Evolutionary conservation across 2,113 vertebrate genomes (phyloP).

Genomic region (Notechis scutatus): DNA sequence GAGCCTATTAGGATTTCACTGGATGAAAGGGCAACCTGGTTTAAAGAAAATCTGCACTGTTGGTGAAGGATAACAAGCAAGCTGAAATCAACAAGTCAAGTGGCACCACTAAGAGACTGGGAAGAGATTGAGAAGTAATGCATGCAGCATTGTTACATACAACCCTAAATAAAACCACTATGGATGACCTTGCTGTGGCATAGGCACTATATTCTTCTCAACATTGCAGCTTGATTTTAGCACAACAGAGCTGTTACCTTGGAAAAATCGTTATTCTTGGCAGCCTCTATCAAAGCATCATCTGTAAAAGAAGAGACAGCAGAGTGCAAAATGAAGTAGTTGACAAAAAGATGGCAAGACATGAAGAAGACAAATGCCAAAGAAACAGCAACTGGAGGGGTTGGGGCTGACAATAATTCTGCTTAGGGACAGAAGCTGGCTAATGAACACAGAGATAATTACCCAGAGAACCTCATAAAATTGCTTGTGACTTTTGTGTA

Average conservation of each 20-base stretch:
- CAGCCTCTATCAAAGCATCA: slow-evolving; percentile 81
- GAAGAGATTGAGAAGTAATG: not conserved
- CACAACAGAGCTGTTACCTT: slow-evolving; percentile 67
- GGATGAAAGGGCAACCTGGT: not conserved
- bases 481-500: not conserved
- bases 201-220: not conserved
- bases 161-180: not conserved
- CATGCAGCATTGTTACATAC: not conserved
- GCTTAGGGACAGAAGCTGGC: not conserved
- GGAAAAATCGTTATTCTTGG: slow-evolving; percentile 81
- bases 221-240: not conserved
- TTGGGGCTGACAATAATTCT: not conserved
- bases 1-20: slow-evolving; percentile 7
- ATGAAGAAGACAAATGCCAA: not conserved
- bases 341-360: not conserved
- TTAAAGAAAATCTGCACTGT: slow-evolving; percentile 8
- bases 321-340: slow-evolving; percentile 32
- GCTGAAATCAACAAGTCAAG: accelerated
- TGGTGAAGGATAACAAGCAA: not conserved
- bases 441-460: not conserved
- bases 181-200: not conserved
- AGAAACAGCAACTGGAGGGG: not conserved
- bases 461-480: not conserved
- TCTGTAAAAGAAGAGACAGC: slow-evolving; percentile 54
- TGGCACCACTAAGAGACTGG: not conserved